Evolutionary conservation across 2,113 vertebrate genomes (phyloP), one percentile per base, ranked within the genome.

Genomic region (Pandion haliaetus): DNA sequence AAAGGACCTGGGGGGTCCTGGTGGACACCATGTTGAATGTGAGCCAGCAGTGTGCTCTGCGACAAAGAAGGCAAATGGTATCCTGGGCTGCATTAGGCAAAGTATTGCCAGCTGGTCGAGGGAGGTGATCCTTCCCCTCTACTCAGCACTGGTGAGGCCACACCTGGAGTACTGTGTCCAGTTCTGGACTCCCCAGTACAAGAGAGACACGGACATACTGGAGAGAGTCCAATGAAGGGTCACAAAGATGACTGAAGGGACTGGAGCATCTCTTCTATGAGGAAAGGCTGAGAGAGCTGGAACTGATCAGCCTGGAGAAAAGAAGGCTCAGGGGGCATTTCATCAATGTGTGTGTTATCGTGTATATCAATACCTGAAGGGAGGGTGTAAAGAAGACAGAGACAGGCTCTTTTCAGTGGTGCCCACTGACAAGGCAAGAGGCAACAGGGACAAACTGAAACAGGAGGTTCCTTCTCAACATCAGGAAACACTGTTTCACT

Each of bases 31-130:
- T 17, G 36, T 16, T 71, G 66, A 67, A 26, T 17, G 7, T 26
- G 12, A 80, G 34, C 21, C 76, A 81, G 67, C 14, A 80, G 29
- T 3, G 8, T 62, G 32, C 52, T 28, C 20, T 25, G 57, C 4
- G 5, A 25, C 38, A 50, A 58, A 32, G n/a, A 2, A 0, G 9
- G 36, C 20, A 61, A 44, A 65, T 10, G 12, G 13, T 42, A 16
- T 62, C 18, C n/a, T 59, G 40, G 8, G 57, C 45, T 71, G 13
- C 23, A 52, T 47, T 49, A 58, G 40, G 23, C 49, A 32, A 79
- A 38, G 28, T n/a, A 40, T 44, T 44, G 34, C 24, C 45, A 52
- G 29, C 36, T 54, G 36, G 28, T 38, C 0, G 0, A 54, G 34
- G 18, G 28, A 77, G 17, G 29, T 59, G 44, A 40, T 65, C 26